Percentiles rank a stretch among this genome's conserved stretches.
Evolutionary conservation across 2,113 vertebrate genomes (phyloP).

Genomic region (Amazona guildingii): DNA sequence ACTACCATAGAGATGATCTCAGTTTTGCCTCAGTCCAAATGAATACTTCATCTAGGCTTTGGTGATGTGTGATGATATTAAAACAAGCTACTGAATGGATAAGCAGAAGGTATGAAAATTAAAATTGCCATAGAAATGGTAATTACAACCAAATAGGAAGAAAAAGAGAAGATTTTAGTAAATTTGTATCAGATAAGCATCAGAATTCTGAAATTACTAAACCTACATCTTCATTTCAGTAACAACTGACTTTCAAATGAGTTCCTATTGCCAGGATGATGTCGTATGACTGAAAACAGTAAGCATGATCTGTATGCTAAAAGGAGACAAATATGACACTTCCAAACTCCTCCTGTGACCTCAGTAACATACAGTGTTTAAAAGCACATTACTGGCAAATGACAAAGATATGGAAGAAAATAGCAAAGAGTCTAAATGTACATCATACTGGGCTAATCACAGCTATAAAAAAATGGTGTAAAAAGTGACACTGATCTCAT

Average conservation of each 20-base stretch:
- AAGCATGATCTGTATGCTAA: neutral
- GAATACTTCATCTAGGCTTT: neutral
- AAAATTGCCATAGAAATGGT: neutral
- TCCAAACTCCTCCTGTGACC: neutral
- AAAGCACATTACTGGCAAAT: neutral
- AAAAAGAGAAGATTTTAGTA: neutral
- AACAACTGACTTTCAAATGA: neutral
- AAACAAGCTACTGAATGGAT: neutral
- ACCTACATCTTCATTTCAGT: neutral
- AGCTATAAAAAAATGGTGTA: neutral
- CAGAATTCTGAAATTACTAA: neutral
- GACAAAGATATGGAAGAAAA: neutral
- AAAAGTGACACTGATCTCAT: neutral
- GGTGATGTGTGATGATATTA: neutral
- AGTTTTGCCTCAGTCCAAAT: neutral
- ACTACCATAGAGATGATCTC: neutral
- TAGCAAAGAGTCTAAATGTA: neutral
- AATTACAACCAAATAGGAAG: neutral
- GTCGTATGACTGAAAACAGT: neutral
- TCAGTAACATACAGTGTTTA: neutral
- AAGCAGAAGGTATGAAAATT: neutral
- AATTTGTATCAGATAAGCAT: neutral
- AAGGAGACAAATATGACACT: neutral
- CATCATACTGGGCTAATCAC: neutral
- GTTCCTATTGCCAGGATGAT: neutral